Base-by-base conservation (phyloP, 2,797 vertebrate species). In the Enteromius paludinosus region DNA sequence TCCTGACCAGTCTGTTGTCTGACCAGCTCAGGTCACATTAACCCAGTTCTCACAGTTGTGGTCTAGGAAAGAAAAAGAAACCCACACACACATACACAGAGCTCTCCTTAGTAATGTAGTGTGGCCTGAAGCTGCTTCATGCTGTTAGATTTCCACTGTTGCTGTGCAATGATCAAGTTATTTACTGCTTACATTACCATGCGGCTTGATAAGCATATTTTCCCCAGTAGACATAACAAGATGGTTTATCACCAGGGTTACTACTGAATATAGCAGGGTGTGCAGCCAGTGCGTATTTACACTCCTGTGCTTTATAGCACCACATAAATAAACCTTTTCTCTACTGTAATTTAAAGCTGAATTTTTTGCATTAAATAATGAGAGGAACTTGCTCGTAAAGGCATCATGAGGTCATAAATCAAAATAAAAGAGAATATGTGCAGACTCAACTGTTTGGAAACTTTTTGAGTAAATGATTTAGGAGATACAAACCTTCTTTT, bases 171-270 rank as follows among this genome's bases (percentile, higher is more conserved):
- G 65, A 85, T 90, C 87, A 33, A 86, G 71, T 93, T 93, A 93
- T 94, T 94, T 93, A 94, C 91, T 86, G 91, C 90, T 87, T 80
- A 85, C 88, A 93, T 94, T 93, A 92, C 89, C 90, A 93, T 93
- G 92, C 86, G 90, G 91, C 92, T 89, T 90, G 91, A 94, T 93
- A 92, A 94, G 92, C 94, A 94, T 94, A 94, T 94, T 94, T 90
- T 93, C 88, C 91, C 90, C 90, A 88, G 93, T 92, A 65, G 87
- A 90, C 88, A 89, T 91, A 94, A 93, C 92, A 90, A 91, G 92
- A 93, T 93, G 93, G 89, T 95, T 95, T 93, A 94, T 92, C 87
- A 45, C 91, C 83, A 30, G 81, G 88, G 82, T 85, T 90, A 68
- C 89, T 89, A 82, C 79, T 76, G 43, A 74, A 85, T 81, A 59